Conservation (phyloP, 2,797 vertebrate species). For the Dendrocincla fuliginosa region DNA sequence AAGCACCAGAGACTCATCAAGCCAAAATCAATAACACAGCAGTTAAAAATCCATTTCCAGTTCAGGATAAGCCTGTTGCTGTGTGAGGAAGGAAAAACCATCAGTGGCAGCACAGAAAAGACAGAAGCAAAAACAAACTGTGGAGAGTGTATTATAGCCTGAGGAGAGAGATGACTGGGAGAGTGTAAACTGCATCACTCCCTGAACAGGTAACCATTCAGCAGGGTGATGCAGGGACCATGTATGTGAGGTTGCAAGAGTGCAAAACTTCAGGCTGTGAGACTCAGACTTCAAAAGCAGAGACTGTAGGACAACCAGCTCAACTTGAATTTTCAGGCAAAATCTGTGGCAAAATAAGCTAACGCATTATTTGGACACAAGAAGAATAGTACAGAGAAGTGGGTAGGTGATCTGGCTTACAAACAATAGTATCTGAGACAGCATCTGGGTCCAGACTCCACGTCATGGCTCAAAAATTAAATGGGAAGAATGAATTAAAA, state of each 20-base stretch:
- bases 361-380: background rate
- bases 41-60: constrained; percentile 59
- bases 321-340: background rate
- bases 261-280: background rate
- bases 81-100: constrained; percentile 17
- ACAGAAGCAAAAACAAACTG: background rate
- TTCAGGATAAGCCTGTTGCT: background rate
- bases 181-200: background rate
- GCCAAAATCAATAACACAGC: constrained; percentile 37
- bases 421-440: background rate
- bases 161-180: background rate
- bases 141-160: background rate
- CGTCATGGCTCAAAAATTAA: background rate
- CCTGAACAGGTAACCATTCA: background rate
- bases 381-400: background rate
- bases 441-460: background rate
- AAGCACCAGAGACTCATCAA: constrained; percentile 31
- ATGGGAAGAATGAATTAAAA: background rate
- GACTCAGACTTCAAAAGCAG: background rate
- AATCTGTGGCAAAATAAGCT: background rate
- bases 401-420: background rate
- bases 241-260: background rate
- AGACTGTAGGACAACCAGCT: background rate
- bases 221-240: background rate
- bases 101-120: background rate